These are phyloP conservation scores for Drosophila rubida DNA, from an alignment of 2,888 invertebrate species.

Conservation along the genomic window DNA sequence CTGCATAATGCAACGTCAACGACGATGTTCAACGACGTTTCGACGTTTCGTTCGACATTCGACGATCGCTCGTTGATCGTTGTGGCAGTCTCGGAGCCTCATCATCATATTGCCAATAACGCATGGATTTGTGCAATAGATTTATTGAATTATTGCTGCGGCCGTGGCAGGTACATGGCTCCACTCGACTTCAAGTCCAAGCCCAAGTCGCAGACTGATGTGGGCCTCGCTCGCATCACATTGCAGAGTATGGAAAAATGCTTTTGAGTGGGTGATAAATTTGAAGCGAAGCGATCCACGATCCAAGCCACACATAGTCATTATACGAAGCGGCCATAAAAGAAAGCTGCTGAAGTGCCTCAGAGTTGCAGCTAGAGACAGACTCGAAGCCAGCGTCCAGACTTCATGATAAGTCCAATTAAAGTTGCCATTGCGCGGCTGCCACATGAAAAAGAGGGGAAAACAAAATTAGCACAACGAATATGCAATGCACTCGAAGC, in stretches of 20 bases:
- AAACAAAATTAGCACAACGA: slow-evolving; percentile 20
- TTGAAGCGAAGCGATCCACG: slow-evolving; percentile 61
- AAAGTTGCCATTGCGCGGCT: slow-evolving; percentile 66
- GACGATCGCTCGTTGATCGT: slow-evolving; percentile 31
- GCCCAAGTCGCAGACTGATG: not conserved
- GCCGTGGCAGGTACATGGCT: slow-evolving; percentile 83
- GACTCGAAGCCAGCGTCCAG: slow-evolving; percentile 37
- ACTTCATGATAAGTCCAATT: slow-evolving; percentile 77
- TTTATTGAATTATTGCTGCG: slow-evolving; percentile 84
- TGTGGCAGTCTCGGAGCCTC: slow-evolving; percentile 61
- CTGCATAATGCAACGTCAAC: slow-evolving; percentile 66
- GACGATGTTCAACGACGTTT: slow-evolving; percentile 9
- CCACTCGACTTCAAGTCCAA: slow-evolving; percentile 41
- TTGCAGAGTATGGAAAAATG: slow-evolving; percentile 72
- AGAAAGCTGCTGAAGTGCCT: slow-evolving; percentile 71
- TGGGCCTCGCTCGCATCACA: slow-evolving; percentile 22
- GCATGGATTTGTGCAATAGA: slow-evolving; percentile 80
- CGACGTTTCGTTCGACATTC: slow-evolving; percentile 23
- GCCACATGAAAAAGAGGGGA: slow-evolving; percentile 28
- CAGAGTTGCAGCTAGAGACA: slow-evolving; percentile 19
- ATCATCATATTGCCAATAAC: slow-evolving; percentile 82
- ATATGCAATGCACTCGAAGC: slow-evolving; percentile 18
- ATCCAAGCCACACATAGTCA: slow-evolving; percentile 55
- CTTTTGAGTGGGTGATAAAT: slow-evolving; percentile 79
- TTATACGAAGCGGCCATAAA: slow-evolving; percentile 73